These are phyloP conservation scores for Apodemia duryi DNA, from an alignment of 2,888 invertebrate genomes.

Conservation along the genomic window DNA sequence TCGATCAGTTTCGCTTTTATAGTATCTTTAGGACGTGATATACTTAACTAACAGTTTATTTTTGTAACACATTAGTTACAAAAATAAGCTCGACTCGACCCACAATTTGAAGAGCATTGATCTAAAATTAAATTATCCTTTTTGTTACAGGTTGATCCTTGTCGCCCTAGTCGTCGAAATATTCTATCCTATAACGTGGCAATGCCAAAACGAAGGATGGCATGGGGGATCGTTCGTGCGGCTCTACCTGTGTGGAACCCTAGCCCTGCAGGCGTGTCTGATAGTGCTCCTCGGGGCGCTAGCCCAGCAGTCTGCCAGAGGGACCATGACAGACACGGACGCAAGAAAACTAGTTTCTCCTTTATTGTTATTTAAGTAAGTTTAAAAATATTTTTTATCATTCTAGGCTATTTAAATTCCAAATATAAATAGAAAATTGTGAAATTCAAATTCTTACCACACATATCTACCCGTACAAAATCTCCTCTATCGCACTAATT, in stretches of 20 bases:
- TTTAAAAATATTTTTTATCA: slow-evolving; percentile 22
- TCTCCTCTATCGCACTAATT: no score
- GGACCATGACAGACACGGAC: slow-evolving; percentile 87
- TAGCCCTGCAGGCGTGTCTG: slow-evolving; percentile 81
- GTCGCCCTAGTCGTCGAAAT: slow-evolving; percentile 82
- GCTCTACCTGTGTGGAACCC: slow-evolving; percentile 85
- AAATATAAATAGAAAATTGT: no score
- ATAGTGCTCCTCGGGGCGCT: slow-evolving; percentile 82
- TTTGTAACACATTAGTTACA: no score
- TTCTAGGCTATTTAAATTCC: no score
- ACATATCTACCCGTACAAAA: no score
- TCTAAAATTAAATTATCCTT: background rate
- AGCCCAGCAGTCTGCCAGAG: slow-evolving; percentile 85
- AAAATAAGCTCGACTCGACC: no score
- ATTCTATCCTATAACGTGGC: slow-evolving; percentile 83
- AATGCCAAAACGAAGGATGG: slow-evolving; percentile 84
- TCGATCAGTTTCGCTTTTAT: no score
- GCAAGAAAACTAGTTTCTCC: slow-evolving; percentile 85
- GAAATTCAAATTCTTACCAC: no score
- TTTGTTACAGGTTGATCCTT: slow-evolving; percentile 79
- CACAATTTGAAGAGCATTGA: no score
- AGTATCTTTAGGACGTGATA: no score
- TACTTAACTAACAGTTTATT: no score
- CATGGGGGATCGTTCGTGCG: slow-evolving; percentile 85
- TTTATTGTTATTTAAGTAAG: slow-evolving; percentile 85